A percentile compares a stretch with the other conserved stretches of the same genome.
These are phyloP conservation scores for Actenoides hombroni DNA, from an alignment of 2,113 vertebrate species.

Conservation along the genomic window DNA sequence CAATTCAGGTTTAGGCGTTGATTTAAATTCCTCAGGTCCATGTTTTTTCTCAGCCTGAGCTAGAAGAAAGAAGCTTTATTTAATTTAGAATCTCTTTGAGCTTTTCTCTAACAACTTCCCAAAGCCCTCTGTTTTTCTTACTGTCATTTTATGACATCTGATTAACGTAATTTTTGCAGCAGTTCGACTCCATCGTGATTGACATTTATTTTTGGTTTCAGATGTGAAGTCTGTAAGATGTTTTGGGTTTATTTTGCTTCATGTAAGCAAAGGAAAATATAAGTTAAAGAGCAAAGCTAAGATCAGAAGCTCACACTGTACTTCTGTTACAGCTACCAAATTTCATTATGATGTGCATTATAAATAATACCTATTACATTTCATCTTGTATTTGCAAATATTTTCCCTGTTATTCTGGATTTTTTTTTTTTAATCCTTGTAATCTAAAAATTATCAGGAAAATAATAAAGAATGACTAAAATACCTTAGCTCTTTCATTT, in stretches of 20 bases:
- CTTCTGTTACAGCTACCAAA: background rate
- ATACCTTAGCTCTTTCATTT: background rate
- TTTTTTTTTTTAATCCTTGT: background rate
- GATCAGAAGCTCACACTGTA: background rate
- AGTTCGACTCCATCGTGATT: background rate
- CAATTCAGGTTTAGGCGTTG: conserved; percentile 29
- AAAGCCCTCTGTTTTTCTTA: background rate
- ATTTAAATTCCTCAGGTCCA: background rate
- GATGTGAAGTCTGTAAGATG: background rate
- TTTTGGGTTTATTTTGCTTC: background rate
- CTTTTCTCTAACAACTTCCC: background rate
- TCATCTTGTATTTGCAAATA: background rate
- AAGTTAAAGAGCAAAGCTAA: background rate
- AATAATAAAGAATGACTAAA: background rate
- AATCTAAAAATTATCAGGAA: background rate
- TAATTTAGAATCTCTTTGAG: background rate
- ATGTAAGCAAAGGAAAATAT: background rate
- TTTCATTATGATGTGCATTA: background rate
- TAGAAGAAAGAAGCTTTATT: conserved; percentile 33
- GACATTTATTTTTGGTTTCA: background rate
- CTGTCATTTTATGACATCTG: background rate
- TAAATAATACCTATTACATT: background rate
- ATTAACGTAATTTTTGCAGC: background rate
- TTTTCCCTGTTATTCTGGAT: background rate
- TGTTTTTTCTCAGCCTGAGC: conserved; percentile 24